Percentiles rank a stretch among this genome's conserved stretches.
Evolutionary conservation across 2,797 vertebrate species (phyloP).

Genomic region (Helicolenus hilgendorfi): DNA sequence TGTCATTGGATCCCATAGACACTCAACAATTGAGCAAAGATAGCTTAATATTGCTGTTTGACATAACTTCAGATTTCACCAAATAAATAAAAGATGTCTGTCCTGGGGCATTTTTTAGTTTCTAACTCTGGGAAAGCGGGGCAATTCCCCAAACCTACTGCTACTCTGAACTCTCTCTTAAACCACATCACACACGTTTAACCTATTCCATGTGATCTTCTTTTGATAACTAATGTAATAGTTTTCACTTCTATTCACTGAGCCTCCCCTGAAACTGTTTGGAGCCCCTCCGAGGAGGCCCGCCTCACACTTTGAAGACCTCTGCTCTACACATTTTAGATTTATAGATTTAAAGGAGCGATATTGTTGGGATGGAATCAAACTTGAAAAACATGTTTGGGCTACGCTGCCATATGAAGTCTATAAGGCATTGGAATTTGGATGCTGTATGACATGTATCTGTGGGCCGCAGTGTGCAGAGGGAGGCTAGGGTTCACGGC

Average conservation of each 20-base stretch:
- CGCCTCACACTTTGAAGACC: neutral
- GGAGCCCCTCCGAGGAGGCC: neutral
- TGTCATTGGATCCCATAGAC: neutral
- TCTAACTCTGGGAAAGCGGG: neutral
- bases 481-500: neutral
- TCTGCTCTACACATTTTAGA: neutral
- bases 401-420: neutral
- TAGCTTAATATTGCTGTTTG: neutral
- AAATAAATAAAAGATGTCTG: neutral
- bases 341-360: neutral
- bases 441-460: neutral
- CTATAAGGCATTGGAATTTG: neutral
- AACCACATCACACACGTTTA: neutral
- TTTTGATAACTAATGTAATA: neutral
- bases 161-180: neutral
- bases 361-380: neutral
- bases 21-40: neutral
- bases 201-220: neutral
- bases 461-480: neutral
- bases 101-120: neutral
- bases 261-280: neutral
- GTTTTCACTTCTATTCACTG: neutral
- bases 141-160: neutral
- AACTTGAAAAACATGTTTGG: neutral
- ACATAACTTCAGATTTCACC: too few relatives aligned